A percentile compares a stretch with the other conserved stretches of the same genome.
These are phyloP conservation scores for Anagyrus pseudococci DNA, from an alignment of 2,888 invertebrate species.

Conservation along the genomic window DNA sequence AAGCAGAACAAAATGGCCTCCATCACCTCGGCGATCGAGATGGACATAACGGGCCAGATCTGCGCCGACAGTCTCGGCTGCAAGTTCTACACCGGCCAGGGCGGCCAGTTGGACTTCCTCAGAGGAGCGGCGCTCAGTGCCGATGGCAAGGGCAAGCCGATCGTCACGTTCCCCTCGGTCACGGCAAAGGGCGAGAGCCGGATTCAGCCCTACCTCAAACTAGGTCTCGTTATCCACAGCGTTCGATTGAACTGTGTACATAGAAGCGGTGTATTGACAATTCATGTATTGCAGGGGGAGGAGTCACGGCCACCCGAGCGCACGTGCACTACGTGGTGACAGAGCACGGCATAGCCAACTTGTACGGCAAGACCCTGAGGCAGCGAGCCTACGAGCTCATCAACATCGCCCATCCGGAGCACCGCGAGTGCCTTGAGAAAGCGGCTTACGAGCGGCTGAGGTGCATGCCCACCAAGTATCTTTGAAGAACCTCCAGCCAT, in stretches of 20 bases:
- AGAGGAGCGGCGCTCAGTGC: slow-evolving; percentile 85
- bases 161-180: slow-evolving; percentile 85
- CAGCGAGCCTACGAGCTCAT: slow-evolving; percentile 91
- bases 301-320: slow-evolving; percentile 91
- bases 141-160: slow-evolving; percentile 89
- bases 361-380: slow-evolving; percentile 88
- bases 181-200: slow-evolving; percentile 83
- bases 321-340: slow-evolving; percentile 95
- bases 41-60: slow-evolving; percentile 72
- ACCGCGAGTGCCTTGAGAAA: slow-evolving; percentile 83
- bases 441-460: slow-evolving; percentile 85
- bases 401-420: slow-evolving; percentile 87
- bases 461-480: slow-evolving; percentile 68
- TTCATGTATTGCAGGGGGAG: slow-evolving; percentile 73
- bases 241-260: too few species aligned
- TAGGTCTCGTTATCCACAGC: too few species aligned
- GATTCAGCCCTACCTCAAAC: slow-evolving; percentile 82
- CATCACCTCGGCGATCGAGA: slow-evolving; percentile 72
- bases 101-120: slow-evolving; percentile 94
- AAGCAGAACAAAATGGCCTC: slow-evolving; percentile 70
- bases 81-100: slow-evolving; percentile 82
- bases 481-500: too few species aligned
- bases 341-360: slow-evolving; percentile 86
- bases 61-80: slow-evolving; percentile 68
- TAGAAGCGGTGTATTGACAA: too few species aligned